These are phyloP conservation scores for Schizothorax lantsangensis DNA, from an alignment of 2,797 vertebrate genomes.

Conservation along the genomic window DNA sequence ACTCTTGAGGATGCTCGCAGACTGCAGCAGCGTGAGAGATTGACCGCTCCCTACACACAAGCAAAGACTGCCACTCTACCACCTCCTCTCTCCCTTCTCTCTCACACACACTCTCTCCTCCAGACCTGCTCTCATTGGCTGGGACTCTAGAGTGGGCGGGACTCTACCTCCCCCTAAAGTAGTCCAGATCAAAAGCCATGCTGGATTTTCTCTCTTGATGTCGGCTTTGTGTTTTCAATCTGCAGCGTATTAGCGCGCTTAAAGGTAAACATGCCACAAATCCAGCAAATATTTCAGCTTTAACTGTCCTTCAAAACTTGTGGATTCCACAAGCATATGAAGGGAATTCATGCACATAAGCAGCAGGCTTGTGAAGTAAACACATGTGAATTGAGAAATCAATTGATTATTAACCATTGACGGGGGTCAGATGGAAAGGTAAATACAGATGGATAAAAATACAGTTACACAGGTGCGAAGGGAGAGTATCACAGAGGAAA, in stretches of 20 bases:
- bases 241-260: constrained; percentile 43
- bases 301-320: background rate
- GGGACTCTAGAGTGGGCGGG: constrained; percentile 22
- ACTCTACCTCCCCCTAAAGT: constrained; percentile 9
- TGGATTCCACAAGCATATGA: constrained; percentile 28
- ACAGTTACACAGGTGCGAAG: background rate
- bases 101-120: constrained; percentile 31
- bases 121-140: constrained; percentile 30
- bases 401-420: background rate
- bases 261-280: constrained; percentile 44
- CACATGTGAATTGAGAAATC: background rate
- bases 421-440: background rate
- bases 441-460: background rate
- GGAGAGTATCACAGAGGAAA: background rate
- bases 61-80: constrained; percentile 43
- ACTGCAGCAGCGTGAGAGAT: constrained; percentile 60
- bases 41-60: constrained; percentile 61
- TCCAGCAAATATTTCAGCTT: constrained; percentile 23
- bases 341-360: constrained; percentile 6
- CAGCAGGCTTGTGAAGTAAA: constrained; percentile 11
- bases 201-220: constrained; percentile 47
- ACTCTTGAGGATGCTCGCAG: constrained; percentile 58
- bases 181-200: constrained; percentile 48
- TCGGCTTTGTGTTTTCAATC: constrained; percentile 40
- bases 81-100: constrained; percentile 44